Evolutionary conservation across 2,113 vertebrate species (phyloP).

Genomic region (western clawed frog (Xenopus tropicalis)): DNA sequence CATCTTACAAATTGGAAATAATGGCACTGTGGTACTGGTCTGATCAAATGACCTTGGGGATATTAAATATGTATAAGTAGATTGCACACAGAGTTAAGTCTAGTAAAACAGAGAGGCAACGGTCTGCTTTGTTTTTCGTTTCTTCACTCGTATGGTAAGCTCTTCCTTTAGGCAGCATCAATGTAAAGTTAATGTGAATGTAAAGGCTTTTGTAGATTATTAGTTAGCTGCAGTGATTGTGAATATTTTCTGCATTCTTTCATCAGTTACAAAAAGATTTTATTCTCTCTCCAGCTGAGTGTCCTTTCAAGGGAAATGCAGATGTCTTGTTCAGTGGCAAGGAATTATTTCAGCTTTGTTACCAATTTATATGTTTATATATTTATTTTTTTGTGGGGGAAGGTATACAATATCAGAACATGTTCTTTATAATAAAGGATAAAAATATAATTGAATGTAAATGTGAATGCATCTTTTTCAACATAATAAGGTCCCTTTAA

Average conservation of each 20-base stretch:
- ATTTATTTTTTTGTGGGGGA: background rate
- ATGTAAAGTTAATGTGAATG: background rate
- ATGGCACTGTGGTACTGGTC: background rate
- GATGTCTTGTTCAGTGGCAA: constrained; percentile 13
- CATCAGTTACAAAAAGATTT: constrained; percentile 40
- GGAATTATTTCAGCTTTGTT: background rate
- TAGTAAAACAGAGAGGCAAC: too few species aligned
- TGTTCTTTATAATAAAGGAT: too few species aligned
- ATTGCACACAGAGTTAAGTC: background rate
- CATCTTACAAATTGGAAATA: constrained; percentile 17
- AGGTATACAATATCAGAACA: background rate
- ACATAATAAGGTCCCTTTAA: too few species aligned
- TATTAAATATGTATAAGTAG: background rate
- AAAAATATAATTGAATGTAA: too few species aligned
- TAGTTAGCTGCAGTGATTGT: constrained; percentile 25
- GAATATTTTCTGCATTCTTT: constrained; percentile 25
- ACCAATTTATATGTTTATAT: background rate
- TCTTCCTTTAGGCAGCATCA: too few species aligned
- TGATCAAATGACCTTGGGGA: constrained; percentile 26
- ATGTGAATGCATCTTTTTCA: too few species aligned
- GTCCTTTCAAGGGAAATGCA: constrained; percentile 26
- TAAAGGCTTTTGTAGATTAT: constrained; percentile 23
- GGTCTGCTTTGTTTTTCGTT: too few species aligned
- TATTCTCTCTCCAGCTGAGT: constrained; percentile 31
- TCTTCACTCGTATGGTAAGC: too few species aligned